Conservation (phyloP, 2,113 vertebrate genomes). For the Apteryx owenii region DNA sequence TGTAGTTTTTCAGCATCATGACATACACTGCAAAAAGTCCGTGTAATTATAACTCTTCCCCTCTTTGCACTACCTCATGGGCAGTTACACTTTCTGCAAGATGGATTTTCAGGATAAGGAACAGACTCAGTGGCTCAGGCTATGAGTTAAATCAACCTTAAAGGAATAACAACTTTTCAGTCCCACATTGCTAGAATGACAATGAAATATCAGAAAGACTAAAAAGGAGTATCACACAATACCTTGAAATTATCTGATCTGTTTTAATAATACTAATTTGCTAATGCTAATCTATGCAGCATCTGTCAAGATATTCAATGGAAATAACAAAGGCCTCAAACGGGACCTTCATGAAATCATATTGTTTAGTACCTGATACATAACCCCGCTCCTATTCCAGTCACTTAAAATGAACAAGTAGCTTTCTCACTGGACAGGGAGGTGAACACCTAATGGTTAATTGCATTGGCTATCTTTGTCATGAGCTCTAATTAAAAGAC, state of each 20-base stretch:
- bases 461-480: background rate
- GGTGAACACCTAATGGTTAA: background rate
- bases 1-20: background rate
- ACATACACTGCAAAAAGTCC: background rate
- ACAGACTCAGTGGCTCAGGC: too few relatives aligned
- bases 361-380: background rate
- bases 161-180: background rate
- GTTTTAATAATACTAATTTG: background rate
- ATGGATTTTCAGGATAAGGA: too few relatives aligned
- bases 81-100: background rate
- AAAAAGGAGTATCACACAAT: background rate
- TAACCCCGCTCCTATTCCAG: background rate
- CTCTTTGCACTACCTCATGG: background rate
- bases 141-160: background rate
- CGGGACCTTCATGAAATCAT: background rate
- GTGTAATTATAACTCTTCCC: background rate
- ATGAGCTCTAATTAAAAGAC: background rate
- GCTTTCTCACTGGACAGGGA: background rate
- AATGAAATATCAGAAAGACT: background rate
- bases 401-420: background rate
- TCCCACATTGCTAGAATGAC: background rate
- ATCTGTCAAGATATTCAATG: background rate
- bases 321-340: background rate
- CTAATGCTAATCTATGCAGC: background rate
- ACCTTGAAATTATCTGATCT: background rate